phyloP scores from a whole-genome alignment of 1,140 invertebrate genomes.

The Tribolium castaneum region DNA sequence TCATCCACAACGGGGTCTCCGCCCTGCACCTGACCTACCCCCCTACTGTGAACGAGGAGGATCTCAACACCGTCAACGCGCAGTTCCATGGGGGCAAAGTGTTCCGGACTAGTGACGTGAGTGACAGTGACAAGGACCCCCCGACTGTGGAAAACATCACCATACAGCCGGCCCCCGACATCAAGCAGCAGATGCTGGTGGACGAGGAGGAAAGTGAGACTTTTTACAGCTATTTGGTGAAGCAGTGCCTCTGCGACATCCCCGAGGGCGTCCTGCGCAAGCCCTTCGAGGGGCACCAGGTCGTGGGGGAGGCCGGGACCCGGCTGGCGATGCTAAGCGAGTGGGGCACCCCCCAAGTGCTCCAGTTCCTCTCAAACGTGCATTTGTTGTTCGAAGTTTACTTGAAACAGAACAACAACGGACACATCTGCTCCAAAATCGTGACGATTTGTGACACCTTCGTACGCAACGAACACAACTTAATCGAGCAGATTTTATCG shows the following conservation, averaged over 20 bases:
- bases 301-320: slow-evolving; percentile 66
- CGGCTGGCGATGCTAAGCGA: slow-evolving; percentile 71
- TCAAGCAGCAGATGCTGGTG: slow-evolving; percentile 28
- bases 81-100: slow-evolving; percentile 50
- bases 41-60: slow-evolving; percentile 58
- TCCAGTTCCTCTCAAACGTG: slow-evolving; percentile 84
- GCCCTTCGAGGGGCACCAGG: slow-evolving; percentile 75
- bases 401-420: slow-evolving; percentile 83
- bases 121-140: slow-evolving; percentile 44
- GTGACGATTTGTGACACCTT: slow-evolving; percentile 83
- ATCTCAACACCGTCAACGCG: slow-evolving; percentile 55
- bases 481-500: slow-evolving; percentile 85
- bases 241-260: slow-evolving; percentile 82
- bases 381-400: slow-evolving; percentile 87
- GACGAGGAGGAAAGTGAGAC: slow-evolving; percentile 22
- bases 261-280: slow-evolving; percentile 75
- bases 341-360: slow-evolving; percentile 77
- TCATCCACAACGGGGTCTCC: slow-evolving; percentile 58
- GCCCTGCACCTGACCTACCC: slow-evolving; percentile 60
- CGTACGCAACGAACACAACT: slow-evolving; percentile 81
- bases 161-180: slow-evolving; percentile 57
- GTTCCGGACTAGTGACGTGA: slow-evolving; percentile 56
- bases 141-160: slow-evolving; percentile 50
- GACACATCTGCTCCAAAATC: slow-evolving; percentile 82
- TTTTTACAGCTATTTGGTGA: slow-evolving; percentile 73